Evolutionary conservation across 2,113 vertebrate genomes (phyloP), one percentile per base, ranked within the genome.

Genomic region (Pionites leucogaster): DNA sequence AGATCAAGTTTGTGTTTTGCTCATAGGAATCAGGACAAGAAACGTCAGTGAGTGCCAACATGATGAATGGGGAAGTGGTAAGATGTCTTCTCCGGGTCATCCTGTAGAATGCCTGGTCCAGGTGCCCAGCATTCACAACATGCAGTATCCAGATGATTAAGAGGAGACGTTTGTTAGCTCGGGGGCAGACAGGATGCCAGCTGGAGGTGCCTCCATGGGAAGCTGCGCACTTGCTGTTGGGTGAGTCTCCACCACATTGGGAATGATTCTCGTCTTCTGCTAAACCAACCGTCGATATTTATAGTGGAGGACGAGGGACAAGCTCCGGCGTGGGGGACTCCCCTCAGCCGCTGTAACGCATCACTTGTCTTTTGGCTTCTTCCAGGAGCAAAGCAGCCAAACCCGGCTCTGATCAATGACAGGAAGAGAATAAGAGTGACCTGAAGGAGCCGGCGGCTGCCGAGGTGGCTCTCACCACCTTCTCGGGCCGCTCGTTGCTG

Each of bases 131-230:
- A 8, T 11, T 16, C 13, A n/a, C 18, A 1, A 13, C 4, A 1
- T 11, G 15, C 29, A 3, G 1, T 14, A 4, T 9, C 17, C 23
- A 28, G 57, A 37, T 9, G 23, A 25, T 63, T 55, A 76, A 63
- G 1, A 3, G n/a, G 27, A 17, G 29, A 25, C 0, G 1, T 16
- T 6, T 6, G 0, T 53, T 64, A 22, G 24, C 44, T 29, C 47
- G 7, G 14, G 35, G 52, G 62, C 8, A 53, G 39, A 17, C 8
- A 27, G n/a, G 39, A 47, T 27, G 39, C n/a, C n/a, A 33, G 1
- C 24, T 10, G 23, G 44, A 69, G 47, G 17, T 35, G 17, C 42
- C 10, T 44, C 28, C 22, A 9, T 9, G 28, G 15, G 13, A 20
- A 6, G 64, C 35, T 5, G 3, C 24, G 10, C 3, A 13, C n/a